Base-by-base conservation (phyloP, 2,888 invertebrate genomes). In the Apotomis betuletana region DNA sequence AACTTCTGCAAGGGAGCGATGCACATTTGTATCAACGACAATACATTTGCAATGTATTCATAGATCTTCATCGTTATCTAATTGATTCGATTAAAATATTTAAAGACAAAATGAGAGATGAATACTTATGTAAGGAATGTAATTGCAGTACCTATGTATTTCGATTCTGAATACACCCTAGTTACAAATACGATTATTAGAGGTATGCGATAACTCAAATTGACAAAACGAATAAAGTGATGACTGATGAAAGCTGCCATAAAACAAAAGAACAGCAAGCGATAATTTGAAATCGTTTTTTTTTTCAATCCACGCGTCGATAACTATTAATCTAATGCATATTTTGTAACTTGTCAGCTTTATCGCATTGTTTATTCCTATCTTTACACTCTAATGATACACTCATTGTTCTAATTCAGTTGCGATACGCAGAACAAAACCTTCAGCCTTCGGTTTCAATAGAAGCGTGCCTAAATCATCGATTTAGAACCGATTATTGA, bases 401-500 rank as follows among this genome's bases (percentile, higher is more conserved):
- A 71, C 51, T 67, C 57, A 65, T 70, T 65, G 71, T 71, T 71
- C 57, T 38, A 72, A 44, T 72, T 62, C 67, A 62, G 71, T 72
- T 72, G 57, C 71, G 58, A 62, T 67, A 71, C 49, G 55, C 44
- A 27, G 76, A 79, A 82, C 81, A 81, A 82, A 82, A 81, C 80
- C 79, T 58, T 46, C 67, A 75, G 77, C 86, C 87, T 86, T 84
- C 82, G 77, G 75, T 78, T 82, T 78, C 79, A 80, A 81, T 80
- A 80, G 77, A 80, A 78, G 81, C 82, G 80, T 82, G 82, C 81
- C 76, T 78, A 76, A 80, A 81, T 79, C 79, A 82, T 83, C 84
- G 83, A 84, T 83, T 80, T 77, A 76, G 77, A 81, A 83, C 83
- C 83, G 82, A 87, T 87, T 84, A 83, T 84, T 85, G 85, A 83